A percentile compares a stretch with the other conserved stretches of the same genome.
Conservation (phyloP, 2,888 invertebrate genomes). For the Cantharis rufa region DNA sequence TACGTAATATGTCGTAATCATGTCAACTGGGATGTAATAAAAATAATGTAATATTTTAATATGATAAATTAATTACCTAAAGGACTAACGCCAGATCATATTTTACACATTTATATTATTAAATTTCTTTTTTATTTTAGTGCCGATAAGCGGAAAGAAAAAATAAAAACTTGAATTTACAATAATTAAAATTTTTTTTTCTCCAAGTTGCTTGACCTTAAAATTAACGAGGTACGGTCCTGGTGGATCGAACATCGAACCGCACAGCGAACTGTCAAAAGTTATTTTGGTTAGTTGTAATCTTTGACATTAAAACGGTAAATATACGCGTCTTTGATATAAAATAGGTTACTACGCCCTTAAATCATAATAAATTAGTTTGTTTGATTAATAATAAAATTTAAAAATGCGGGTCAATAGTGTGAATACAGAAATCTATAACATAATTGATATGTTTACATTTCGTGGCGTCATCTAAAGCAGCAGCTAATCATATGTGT, state of each 20-base stretch:
- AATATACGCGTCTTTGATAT: background rate
- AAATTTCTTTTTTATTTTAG: too few species aligned
- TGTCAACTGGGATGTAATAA: too few species aligned
- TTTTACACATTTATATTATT: too few species aligned
- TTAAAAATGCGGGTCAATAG: background rate
- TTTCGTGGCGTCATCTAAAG: conserved; percentile 2
- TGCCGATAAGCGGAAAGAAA: background rate
- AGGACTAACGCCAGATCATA: too few species aligned
- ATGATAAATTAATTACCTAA: too few species aligned
- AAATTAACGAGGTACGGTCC: background rate
- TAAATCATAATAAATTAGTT: background rate
- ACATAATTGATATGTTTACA: background rate
- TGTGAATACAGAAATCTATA: background rate
- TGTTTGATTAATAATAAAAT: background rate
- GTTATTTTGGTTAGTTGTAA: background rate
- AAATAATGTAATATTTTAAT: too few species aligned
- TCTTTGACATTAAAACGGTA: background rate
- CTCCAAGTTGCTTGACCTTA: background rate
- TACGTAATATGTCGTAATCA: too few species aligned
- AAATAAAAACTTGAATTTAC: background rate
- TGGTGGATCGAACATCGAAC: background rate
- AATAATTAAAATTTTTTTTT: background rate
- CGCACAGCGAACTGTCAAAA: background rate
- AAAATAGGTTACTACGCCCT: background rate
- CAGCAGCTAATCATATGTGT: background rate